Evolutionary conservation across 1,140 invertebrate genomes (phyloP), one percentile per base, ranked within the genome.

Genomic region (Oppia nitens): DNA sequence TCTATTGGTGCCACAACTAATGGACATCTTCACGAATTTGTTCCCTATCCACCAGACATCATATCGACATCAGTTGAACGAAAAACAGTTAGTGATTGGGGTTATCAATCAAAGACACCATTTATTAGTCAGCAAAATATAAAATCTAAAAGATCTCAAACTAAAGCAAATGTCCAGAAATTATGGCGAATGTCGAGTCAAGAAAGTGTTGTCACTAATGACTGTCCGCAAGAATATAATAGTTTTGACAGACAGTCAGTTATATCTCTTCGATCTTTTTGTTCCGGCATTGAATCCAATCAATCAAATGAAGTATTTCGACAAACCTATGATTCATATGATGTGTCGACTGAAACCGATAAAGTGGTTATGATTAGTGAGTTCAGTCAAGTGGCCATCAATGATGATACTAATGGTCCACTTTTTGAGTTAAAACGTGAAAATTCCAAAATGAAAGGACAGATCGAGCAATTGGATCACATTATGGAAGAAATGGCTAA

Each of bases 401-500:
- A 6, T 40, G 32, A 40, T 40, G 32, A 40, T 17, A 40, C 6
- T 17, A 40, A 6, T 40, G 32, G 32, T 9, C 32, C 32, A 9
- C 6, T 26, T 4, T 27, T 52, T 26, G 56, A 50, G 14, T 52
- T 51, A 25, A 57, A 49, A 12, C 56, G 47, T 11, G 48, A 45
- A 12, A 57, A 57, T 49, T 24, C 47, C 24, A 48, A 45, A 17
- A 20, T 57, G 24, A 45, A 47, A n/a, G 32, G 25, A 20, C 47
- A 49, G 23, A 6, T 57, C 4, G 47, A 57, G 2, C 56, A 57
- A 40, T 45, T 57, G 47, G 48, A 20, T 28, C 50, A 57, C n/a
- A 50, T 57, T 4, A 40, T 57, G 24, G 56, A 57, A 40, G 25
- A 57, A 27, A 57, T 57, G 56, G 47, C 47, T 20, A 57, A 57